phyloP scores from a whole-genome alignment of 1,140 invertebrate genomes.

The Parapsyche elsis region DNA sequence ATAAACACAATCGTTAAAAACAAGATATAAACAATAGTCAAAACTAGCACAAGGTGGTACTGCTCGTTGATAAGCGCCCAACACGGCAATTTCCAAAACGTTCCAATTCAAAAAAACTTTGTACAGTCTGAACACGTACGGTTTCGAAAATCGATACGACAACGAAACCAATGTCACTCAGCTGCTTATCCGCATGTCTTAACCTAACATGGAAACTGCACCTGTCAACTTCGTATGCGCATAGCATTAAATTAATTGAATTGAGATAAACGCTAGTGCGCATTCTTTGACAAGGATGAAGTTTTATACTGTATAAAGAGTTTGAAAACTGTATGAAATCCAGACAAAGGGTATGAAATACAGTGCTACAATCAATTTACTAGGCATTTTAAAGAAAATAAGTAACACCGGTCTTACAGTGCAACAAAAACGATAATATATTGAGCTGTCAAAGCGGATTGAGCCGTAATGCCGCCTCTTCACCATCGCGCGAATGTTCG shows the following conservation, averaged over 20 bases:
- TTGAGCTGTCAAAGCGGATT: no score
- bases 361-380: no score
- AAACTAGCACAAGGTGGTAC: slow-evolving; percentile 12
- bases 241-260: no score
- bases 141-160: slow-evolving; percentile 29
- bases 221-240: background rate
- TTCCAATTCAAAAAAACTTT: background rate
- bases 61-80: background rate
- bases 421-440: no score
- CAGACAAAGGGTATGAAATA: no score
- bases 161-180: no score
- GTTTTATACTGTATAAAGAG: no score
- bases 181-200: background rate
- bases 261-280: background rate
- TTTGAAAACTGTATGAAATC: no score
- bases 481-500: no score
- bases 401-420: no score
- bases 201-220: slow-evolving; percentile 9
- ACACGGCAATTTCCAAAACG: background rate
- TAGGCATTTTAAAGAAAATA: no score
- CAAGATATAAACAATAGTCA: background rate
- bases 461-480: no score
- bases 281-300: background rate
- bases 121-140: background rate
- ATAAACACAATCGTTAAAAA: slow-evolving; percentile 19